phyloP scores from a whole-genome alignment of 53 echinoderm and acorn worm genomes.

The Echinometra lucunter region DNA sequence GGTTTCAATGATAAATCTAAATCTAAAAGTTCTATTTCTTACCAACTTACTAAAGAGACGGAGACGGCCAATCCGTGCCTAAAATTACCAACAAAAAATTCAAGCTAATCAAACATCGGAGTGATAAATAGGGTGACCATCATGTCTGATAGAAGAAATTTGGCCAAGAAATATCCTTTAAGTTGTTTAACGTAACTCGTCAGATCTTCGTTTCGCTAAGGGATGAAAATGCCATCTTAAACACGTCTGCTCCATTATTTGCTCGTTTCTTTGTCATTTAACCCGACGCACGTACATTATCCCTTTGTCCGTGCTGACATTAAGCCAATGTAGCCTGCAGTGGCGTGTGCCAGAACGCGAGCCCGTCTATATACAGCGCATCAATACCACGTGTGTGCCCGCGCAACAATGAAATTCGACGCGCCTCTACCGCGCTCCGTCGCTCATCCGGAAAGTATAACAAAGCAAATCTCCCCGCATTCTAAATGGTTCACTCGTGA shows the following conservation, averaged over 20 bases:
- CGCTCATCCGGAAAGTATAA: slow-evolving; percentile 47
- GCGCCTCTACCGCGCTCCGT: slow-evolving; percentile 39
- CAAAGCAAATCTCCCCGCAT: neutral
- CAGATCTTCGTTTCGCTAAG: neutral
- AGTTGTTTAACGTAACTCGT: slow-evolving; percentile 54
- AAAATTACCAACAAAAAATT: neutral
- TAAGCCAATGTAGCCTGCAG: slow-evolving; percentile 49
- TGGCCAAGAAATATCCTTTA: neutral
- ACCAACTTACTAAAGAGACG: neutral
- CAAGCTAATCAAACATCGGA: neutral
- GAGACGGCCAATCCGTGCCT: neutral
- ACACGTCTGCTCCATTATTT: slow-evolving; percentile 69
- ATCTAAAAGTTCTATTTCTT: neutral
- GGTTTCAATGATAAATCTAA: no score
- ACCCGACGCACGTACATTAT: slow-evolving; percentile 12
- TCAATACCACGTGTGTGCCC: neutral
- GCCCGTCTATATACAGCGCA: neutral
- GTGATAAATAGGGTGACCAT: neutral
- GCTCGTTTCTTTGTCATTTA: slow-evolving; percentile 60
- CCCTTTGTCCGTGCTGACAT: slow-evolving; percentile 36
- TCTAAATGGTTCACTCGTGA: slow-evolving; percentile 4
- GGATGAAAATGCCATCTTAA: slow-evolving; percentile 25
- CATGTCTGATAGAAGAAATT: neutral
- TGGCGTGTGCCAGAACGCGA: slow-evolving; percentile 50
- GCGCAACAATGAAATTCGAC: slow-evolving; percentile 53